phyloP scores from a whole-genome alignment of 2,888 invertebrate genomes.

The Spodoptera picta region DNA sequence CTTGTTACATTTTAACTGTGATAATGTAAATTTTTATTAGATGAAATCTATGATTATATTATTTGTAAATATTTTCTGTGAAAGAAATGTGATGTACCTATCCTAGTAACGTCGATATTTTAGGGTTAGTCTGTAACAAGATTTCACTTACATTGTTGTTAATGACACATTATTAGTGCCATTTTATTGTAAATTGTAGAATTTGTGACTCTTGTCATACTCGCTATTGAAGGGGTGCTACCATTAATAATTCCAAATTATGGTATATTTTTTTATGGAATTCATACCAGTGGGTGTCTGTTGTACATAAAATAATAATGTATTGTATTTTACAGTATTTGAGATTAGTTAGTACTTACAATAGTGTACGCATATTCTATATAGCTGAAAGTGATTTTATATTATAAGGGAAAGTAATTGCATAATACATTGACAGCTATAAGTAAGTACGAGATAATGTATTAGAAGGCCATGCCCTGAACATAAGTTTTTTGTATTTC shows the following conservation, averaged over 20 bases:
- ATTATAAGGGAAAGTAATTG: slow-evolving; percentile 85
- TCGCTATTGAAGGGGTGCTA: slow-evolving; percentile 89
- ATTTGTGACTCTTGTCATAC: slow-evolving; percentile 89
- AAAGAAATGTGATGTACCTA: slow-evolving; percentile 82
- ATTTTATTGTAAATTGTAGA: slow-evolving; percentile 88
- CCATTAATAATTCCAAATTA: slow-evolving; percentile 88
- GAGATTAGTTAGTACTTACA: slow-evolving; percentile 87
- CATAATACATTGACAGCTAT: slow-evolving; percentile 87
- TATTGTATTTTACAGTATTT: slow-evolving; percentile 88
- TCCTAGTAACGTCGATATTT: slow-evolving; percentile 79
- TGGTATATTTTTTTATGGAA: slow-evolving; percentile 88
- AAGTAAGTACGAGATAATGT: slow-evolving; percentile 84
- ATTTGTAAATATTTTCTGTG: slow-evolving; percentile 84
- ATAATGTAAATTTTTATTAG: slow-evolving; percentile 87
- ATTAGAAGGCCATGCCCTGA: slow-evolving; percentile 85
- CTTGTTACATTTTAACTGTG: slow-evolving; percentile 89
- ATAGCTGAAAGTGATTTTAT: slow-evolving; percentile 88
- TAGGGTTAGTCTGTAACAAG: slow-evolving; percentile 89
- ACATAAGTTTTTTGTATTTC: slow-evolving; percentile 87
- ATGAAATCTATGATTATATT: slow-evolving; percentile 84
- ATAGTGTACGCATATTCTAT: slow-evolving; percentile 87
- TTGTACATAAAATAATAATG: slow-evolving; percentile 85
- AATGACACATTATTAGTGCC: slow-evolving; percentile 87
- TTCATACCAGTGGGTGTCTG: slow-evolving; percentile 87
- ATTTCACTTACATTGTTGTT: slow-evolving; percentile 86